Base-by-base conservation (phyloP, 2,888 invertebrate species). In the Limenitis camilla region DNA sequence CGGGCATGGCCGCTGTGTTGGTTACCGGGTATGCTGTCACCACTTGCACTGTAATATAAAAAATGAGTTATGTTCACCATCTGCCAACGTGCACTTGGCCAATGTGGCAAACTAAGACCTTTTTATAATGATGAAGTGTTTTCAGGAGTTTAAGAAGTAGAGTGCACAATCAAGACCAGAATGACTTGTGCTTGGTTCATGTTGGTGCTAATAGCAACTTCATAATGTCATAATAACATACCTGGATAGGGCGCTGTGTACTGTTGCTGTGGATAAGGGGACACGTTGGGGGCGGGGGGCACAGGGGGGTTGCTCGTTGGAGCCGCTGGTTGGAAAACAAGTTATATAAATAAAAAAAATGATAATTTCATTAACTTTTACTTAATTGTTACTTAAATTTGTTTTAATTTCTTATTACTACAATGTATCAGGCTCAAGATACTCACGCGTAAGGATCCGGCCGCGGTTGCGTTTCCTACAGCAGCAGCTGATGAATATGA, bases 251-350 rank as follows among this genome's bases (percentile, higher is more conserved):
- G 56, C 29, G 59, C 53, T 27, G 59, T 49, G 55, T 69, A 82
- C 62, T 79, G 79, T 51, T 83, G 83, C 62, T 79, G 83, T 10
- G 83, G 83, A 62, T 83, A 83, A 7, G 75, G 70, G 53, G 68
- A 74, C 5, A 58, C 58, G 19, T 19, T 19, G 10, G 45, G 39
- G 5, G 49, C 41, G 10, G 59, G 50, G 6, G 58, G 50, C 8
- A 48, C 53, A 1, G 57, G 45, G 11, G 56, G 49, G 0, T n/a
- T 43, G 0, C 6, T 43, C 9, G 31, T 27, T 27, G 58, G 56
- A 9, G 60, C 54, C 55, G 58, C 52, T 36, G 36, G 8, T 9
- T 7, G 8, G 28, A 19, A 5, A 27, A 11, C 31, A 11, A 33
- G 1, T 4, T 36, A 29, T 11, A 33, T 29, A 28, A 11, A 9